These are phyloP conservation scores for Papilio polyxenes DNA, from an alignment of 1,140 invertebrate genomes.

Conservation along the genomic window DNA sequence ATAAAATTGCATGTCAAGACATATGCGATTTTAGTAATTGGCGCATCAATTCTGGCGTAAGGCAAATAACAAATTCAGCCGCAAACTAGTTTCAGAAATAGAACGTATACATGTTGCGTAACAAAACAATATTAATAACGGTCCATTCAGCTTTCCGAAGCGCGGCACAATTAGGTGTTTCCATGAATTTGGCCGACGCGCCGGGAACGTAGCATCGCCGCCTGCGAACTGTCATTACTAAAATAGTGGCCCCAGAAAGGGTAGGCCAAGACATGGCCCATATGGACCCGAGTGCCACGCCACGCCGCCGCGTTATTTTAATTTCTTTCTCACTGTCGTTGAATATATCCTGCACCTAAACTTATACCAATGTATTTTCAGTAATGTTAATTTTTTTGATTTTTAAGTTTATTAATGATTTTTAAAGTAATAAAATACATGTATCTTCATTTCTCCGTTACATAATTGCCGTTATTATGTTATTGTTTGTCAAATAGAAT, in stretches of 20 bases:
- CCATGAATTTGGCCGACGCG: conserved; percentile 58
- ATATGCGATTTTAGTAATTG: conserved; percentile 40
- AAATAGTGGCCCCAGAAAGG: conserved; percentile 78
- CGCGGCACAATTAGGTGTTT: conserved; percentile 72
- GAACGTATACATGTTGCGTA: conserved; percentile 46
- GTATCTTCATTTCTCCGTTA: no score
- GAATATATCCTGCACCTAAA: conserved; percentile 37
- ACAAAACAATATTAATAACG: conserved; percentile 60
- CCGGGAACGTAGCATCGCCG: conserved; percentile 49
- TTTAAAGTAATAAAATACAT: no score
- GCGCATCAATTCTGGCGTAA: conserved; percentile 44
- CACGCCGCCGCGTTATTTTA: conserved; percentile 63
- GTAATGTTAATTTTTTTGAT: background rate
- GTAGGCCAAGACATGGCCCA: conserved; percentile 70
- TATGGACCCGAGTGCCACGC: conserved; percentile 66
- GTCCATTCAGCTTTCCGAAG: conserved; percentile 61
- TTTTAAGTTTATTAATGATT: no score
- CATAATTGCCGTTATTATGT: background rate
- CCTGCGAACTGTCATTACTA: conserved; percentile 77
- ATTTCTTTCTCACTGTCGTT: conserved; percentile 66
- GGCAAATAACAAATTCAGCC: conserved; percentile 32
- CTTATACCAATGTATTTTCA: background rate
- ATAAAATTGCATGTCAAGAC: no score
- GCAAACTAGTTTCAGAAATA: conserved; percentile 43
- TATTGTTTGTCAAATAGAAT: background rate